Evolutionary conservation across 1,140 invertebrate species (phyloP).

Genomic region (Leptopilina boulardi): DNA sequence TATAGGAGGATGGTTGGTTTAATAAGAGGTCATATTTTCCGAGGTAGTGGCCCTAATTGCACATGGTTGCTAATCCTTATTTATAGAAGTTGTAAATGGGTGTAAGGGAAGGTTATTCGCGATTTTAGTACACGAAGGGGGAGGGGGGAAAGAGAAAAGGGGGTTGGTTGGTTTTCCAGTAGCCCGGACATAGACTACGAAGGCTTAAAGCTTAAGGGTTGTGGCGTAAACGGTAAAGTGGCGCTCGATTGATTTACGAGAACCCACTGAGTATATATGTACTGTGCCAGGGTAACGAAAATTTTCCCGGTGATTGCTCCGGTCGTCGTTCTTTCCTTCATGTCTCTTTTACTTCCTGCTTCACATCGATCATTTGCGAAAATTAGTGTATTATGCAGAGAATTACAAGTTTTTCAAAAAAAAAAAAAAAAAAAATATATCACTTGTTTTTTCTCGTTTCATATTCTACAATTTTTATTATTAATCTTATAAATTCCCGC

Average conservation of each 20-base stretch:
- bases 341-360: constrained; percentile 24
- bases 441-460: too few species aligned
- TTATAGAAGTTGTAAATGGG: constrained; percentile 39
- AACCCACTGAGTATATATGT: constrained; percentile 35
- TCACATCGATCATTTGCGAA: neutral
- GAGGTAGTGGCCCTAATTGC: constrained; percentile 37
- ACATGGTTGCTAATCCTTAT: constrained; percentile 43
- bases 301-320: constrained; percentile 31
- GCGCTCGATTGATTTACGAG: constrained; percentile 52
- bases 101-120: constrained; percentile 24
- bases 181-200: constrained; percentile 22
- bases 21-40: constrained; percentile 28
- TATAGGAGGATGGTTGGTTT: constrained; percentile 20
- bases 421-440: too few species aligned
- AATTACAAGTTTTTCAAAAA: neutral
- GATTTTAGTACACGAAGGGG: neutral
- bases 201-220: constrained; percentile 49
- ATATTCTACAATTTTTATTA: too few species aligned
- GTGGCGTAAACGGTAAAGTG: constrained; percentile 48
- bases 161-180: constrained; percentile 24
- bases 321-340: constrained; percentile 8
- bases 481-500: too few species aligned
- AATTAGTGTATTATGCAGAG: neutral
- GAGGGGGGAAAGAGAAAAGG: too few species aligned
- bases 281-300: constrained; percentile 30